Conservation (phyloP, 2,888 invertebrate species). For the Didymodactylos carnosus region DNA sequence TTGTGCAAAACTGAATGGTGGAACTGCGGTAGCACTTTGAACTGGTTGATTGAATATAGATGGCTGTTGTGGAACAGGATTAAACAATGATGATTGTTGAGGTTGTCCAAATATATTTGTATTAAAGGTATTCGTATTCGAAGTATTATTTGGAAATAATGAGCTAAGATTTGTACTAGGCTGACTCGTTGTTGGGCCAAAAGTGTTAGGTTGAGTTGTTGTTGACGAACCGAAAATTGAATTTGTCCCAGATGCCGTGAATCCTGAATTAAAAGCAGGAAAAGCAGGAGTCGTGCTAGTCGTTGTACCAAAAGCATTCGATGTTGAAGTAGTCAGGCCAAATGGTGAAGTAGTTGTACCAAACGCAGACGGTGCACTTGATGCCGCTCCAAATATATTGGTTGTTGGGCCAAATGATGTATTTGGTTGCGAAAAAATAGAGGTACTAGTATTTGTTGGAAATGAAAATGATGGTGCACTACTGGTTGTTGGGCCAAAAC, state of each 20-base stretch:
- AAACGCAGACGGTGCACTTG: slow-evolving; percentile 5
- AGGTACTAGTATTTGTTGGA: background rate
- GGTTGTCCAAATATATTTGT: background rate
- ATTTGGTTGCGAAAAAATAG: background rate
- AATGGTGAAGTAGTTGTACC: background rate
- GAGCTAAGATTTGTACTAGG: no score
- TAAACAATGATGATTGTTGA: background rate
- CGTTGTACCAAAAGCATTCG: background rate
- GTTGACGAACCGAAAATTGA: background rate
- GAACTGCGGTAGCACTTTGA: background rate
- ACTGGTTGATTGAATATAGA: background rate
- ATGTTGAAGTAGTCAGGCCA: background rate
- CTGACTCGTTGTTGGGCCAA: slow-evolving; percentile 2
- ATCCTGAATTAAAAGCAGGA: background rate
- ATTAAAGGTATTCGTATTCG: no score
- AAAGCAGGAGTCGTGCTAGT: no score
- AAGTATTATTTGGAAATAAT: no score
- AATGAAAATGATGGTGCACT: background rate
- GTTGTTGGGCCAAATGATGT: slow-evolving; percentile 4
- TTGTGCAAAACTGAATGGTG: background rate
- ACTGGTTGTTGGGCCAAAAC: slow-evolving; percentile 1
- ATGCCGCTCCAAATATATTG: background rate
- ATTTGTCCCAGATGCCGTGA: no score
- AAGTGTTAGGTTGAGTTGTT: background rate
- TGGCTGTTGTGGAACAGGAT: background rate